Evolutionary conservation across 2,888 invertebrate genomes (phyloP), one percentile per base, ranked within the genome.

Genomic region (Agrotis puta): DNA sequence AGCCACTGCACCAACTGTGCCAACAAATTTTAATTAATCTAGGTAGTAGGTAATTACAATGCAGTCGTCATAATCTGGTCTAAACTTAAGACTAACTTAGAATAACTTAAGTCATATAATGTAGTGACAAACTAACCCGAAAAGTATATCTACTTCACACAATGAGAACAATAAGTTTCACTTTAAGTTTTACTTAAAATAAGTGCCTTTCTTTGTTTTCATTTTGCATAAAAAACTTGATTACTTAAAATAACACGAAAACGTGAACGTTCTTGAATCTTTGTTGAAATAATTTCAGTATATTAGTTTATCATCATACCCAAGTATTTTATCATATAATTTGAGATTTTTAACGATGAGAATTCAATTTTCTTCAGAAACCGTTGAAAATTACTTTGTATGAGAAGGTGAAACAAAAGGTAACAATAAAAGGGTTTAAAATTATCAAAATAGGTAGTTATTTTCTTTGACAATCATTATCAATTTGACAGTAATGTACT

Each of bases 141-240:
- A 61, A 72, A 73, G 50, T 73, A 50, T 13, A 63, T 58, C 20
- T 48, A 50, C 50, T 45, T 7, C 2, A 24, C 13, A 53, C 51
- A 73, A 59, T 54, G 47, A 63, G 39, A 74, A 67, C 27, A 63
- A 54, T 53, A 67, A 27, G 18, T 66, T 67, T 13, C 57, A 67
- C 59, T 67, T 14, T 63, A 63, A 3, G 18, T 63, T 39, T 59
- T 45, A 74, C 67, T 74, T 54, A 59, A 74, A 58, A 22, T 67
- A 77, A 79, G 80, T 63, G 74, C 3, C 47, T 63, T 66, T 79
- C 66, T 67, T 79, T 79, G 80, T 77, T 74, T 79, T 62, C 14
- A 33, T 53, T 64, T 47, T 6, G 7, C 18, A 3, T 27, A 48
- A 53, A 39, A 64, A 79, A 79, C 53, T 47, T 64, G 54, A 75